phyloP scores from a whole-genome alignment of 1,140 invertebrate genomes.

The Hesperophylax magnus region DNA sequence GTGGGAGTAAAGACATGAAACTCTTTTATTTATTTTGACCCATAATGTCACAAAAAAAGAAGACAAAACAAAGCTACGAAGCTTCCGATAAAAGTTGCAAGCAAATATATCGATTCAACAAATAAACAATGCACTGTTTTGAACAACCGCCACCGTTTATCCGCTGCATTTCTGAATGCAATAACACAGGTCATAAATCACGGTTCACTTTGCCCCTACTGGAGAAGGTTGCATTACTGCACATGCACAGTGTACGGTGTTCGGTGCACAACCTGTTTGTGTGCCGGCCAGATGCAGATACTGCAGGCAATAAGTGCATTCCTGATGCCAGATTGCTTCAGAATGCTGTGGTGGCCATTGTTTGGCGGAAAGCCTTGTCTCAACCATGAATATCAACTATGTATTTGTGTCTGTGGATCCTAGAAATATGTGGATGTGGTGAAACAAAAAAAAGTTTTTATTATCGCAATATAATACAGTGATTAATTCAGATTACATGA shows the following conservation, averaged over 20 bases:
- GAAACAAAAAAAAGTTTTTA: neutral
- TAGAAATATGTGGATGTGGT: neutral
- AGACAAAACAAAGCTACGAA: too few species aligned
- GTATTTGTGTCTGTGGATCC: neutral
- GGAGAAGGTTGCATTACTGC: too few species aligned
- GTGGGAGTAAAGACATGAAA: too few species aligned
- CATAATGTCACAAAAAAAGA: too few species aligned
- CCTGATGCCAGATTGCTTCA: slow-evolving; percentile 47
- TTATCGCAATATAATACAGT: neutral
- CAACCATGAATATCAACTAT: neutral
- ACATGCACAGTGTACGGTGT: neutral
- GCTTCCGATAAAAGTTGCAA: too few species aligned
- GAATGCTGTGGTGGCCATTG: slow-evolving; percentile 44
- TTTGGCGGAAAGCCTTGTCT: slow-evolving; percentile 15
- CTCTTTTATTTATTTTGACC: too few species aligned
- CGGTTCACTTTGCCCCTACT: slow-evolving; percentile 18
- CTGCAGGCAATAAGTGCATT: slow-evolving; percentile 53
- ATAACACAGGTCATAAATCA: slow-evolving; percentile 47
- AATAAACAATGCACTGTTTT: neutral
- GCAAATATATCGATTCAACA: neutral
- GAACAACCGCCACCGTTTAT: neutral
- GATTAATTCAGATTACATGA: too few species aligned
- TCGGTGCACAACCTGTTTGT: slow-evolving; percentile 5
- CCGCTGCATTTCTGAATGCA: slow-evolving; percentile 18
- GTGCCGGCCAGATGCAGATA: slow-evolving; percentile 41